Base-by-base conservation (phyloP, 2,797 vertebrate species). In the Acrossocheilus wenchowensis region DNA sequence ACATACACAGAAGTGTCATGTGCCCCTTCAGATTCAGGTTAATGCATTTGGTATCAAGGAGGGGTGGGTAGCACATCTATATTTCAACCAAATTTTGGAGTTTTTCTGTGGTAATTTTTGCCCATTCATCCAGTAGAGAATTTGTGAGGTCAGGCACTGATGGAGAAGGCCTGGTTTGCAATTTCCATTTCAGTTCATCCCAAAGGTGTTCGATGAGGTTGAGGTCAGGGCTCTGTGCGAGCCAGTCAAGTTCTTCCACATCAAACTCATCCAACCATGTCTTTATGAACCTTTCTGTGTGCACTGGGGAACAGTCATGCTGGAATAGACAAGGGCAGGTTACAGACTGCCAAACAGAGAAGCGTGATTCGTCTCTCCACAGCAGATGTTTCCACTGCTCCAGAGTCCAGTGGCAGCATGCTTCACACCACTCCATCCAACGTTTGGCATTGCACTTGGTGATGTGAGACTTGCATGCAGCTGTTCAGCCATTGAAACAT, bases 181-280 rank as follows among this genome's bases (percentile, higher is more conserved):
- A 60, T 60, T 60, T 66, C 62, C 62, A 66, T 34, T 66, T 64
- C 26, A 64, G 26, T 64, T 66, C 30, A 34, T 34, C 64, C 30
- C 64, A 34, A 66, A 66, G 64, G 64, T 66, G 30, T 66, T 66
- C 6, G 15, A 17, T 7, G 15, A 8, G 30, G 64, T 34, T 34
- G 15, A 66, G 64, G 64, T 34, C 64, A 34, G 14, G 14, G 26
- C 62, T 34, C 26, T 34, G 30, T 17, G 62, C 6, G 2, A 66
- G 14, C 62, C 62, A 66, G 62, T 66, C 30, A 54, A 66, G 64
- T 66, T 66, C 30, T 17, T 66, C 64, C 15, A 34, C 64, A 66
- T 66, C 30, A 66, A 66, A 34, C 30, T 66, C 64, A 66, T 66
- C 64, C 64, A 66, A 66, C 64, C 64, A 66, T 66, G 15, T 66